These are phyloP conservation scores for Apis florea DNA, from an alignment of 1,140 invertebrate genomes.

Conservation along the genomic window DNA sequence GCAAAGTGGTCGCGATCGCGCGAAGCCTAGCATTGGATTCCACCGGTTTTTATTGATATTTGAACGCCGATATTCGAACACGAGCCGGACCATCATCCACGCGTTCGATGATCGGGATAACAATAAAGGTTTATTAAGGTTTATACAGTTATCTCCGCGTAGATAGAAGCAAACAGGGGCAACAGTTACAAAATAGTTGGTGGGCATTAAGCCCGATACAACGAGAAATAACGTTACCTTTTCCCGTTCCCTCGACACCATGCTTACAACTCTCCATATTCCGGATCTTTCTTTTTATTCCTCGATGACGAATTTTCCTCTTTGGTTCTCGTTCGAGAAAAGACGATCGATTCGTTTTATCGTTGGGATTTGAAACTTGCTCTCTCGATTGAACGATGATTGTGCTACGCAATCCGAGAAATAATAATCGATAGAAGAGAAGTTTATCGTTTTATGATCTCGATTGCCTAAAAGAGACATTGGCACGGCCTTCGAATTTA, in stretches of 20 bases:
- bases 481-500: too few relatives aligned
- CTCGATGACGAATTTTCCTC: neutral
- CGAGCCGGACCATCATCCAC: neutral
- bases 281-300: conserved; percentile 17
- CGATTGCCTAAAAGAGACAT: too few relatives aligned
- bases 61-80: conserved; percentile 47
- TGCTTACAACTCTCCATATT: neutral
- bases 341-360: neutral
- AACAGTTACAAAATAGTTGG: neutral
- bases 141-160: neutral
- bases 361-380: neutral
- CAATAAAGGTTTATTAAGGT: conserved; percentile 48
- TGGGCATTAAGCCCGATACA: neutral
- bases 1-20: conserved; percentile 57
- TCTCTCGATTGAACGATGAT: neutral
- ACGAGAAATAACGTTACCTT: conserved; percentile 13
- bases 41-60: conserved; percentile 64
- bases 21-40: conserved; percentile 49
- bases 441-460: too few relatives aligned
- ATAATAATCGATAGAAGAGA: too few relatives aligned
- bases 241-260: too few relatives aligned
- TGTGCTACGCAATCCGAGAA: too few relatives aligned
- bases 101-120: conserved; percentile 14
- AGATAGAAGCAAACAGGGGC: too few relatives aligned
- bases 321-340: neutral